Base-by-base conservation (phyloP, 1,140 invertebrate genomes). In the Himalopsyche phryganea region DNA sequence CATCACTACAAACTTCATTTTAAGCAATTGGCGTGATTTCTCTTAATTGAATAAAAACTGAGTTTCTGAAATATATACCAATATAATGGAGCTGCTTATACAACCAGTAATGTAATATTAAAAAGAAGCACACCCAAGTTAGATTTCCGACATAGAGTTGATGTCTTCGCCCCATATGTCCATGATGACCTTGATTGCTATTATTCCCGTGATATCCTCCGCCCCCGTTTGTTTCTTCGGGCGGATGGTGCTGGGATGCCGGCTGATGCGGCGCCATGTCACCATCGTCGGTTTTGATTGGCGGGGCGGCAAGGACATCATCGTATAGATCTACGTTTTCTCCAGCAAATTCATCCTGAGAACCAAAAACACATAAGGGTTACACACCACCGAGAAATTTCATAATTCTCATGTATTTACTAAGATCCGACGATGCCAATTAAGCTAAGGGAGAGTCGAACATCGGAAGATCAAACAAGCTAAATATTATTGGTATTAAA, bases 111-210 rank as follows among this genome's bases (percentile, higher is more conserved):
- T n/a, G n/a, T n/a, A n/a, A n/a, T n/a, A n/a, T n/a, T n/a, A n/a
- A n/a, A n/a, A n/a, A n/a, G n/a, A 28, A 28, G 75, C 79, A 76
- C 77, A 89, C 87, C 89, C 89, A 91, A 67, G 88, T 96, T 44
- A 98, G 82, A 79, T 98, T 98, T 66, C 95, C 95, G 68, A 98
- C 87, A 80, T 96, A 98, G 10, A 96, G 79, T 75, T 96, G 92
- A 71, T 91, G 90, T 67, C 91, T 82, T 65, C 90, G 82, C 32
- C 85, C 86, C 72, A 86, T 83, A 57, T 73, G 58, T 15, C 64
- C 65, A 71, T 79, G 76, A 73, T 77, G 73, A 38, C 66, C 68
- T 68, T 85, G 83, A 68, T 83, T 86, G 36, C 85, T 82, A 59
- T 81, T 82, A 68, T 85, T 85, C 4, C 85, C 88, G 73, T 87